Evolutionary conservation across 1,140 invertebrate genomes (phyloP).

Genomic region (Druon quercuslanigerum): DNA sequence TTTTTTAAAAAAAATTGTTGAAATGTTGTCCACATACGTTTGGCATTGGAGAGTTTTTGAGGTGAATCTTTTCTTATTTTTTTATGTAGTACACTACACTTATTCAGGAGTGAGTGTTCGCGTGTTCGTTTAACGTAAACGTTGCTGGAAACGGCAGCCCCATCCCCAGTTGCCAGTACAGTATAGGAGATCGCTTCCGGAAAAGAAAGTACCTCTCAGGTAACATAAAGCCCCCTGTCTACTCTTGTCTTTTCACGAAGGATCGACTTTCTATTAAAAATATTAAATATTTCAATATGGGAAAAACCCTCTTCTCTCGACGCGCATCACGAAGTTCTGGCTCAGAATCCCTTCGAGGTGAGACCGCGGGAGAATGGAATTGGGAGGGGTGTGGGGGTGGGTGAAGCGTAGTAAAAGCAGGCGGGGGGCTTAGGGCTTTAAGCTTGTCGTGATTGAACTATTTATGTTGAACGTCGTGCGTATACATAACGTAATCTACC

Average conservation of each 20-base stretch:
- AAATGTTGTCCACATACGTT: too few relatives aligned
- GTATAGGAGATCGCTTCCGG: neutral
- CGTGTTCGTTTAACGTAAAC: too few relatives aligned
- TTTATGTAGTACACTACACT: too few relatives aligned
- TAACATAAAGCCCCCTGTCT: constrained; percentile 26
- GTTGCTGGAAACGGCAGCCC: neutral
- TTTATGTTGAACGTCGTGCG: constrained; percentile 31
- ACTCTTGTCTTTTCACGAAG: constrained; percentile 14
- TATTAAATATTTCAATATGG: constrained; percentile 31
- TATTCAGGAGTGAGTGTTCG: too few relatives aligned
- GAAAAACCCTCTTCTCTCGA: constrained; percentile 9
- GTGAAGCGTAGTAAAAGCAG: constrained; percentile 17
- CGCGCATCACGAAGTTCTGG: constrained; percentile 6
- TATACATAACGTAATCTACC: constrained; percentile 21
- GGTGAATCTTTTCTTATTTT: too few relatives aligned
- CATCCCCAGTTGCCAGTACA: neutral
- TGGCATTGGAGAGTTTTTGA: too few relatives aligned
- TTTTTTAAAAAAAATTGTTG: too few relatives aligned
- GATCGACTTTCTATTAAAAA: constrained; percentile 31
- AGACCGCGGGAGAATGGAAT: neutral
- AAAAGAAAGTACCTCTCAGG: constrained; percentile 16
- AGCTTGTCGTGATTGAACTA: constrained; percentile 31
- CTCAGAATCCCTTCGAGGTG: constrained; percentile 5
- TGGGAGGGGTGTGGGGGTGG: neutral
- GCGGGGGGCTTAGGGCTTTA: constrained; percentile 22